Evolutionary conservation across 1,140 invertebrate genomes (phyloP).

Genomic region (Drosophila novamexicana): DNA sequence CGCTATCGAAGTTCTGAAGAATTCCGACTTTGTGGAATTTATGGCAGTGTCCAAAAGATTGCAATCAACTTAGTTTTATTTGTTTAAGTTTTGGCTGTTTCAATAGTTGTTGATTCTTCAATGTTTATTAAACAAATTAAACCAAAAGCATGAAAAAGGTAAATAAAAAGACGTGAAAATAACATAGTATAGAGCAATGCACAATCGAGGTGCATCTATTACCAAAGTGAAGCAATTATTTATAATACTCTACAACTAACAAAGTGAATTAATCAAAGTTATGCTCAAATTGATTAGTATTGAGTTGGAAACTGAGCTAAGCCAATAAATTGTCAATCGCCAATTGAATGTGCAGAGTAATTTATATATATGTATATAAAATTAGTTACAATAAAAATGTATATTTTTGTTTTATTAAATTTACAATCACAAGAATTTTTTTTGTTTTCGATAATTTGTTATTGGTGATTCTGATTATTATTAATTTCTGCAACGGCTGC

Average conservation of each 20-base stretch:
- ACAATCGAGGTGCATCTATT: conserved; percentile 42
- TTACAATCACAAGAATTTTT: conserved; percentile 79
- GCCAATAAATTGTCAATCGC: conserved; percentile 39
- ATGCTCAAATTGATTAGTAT: conserved; percentile 36
- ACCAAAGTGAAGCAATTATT: conserved; percentile 50
- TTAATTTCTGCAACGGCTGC: conserved; percentile 30
- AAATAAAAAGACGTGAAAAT: conserved; percentile 41
- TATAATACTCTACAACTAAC: conserved; percentile 61
- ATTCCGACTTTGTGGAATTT: no score
- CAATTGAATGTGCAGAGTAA: conserved; percentile 34
- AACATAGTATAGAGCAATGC: conserved; percentile 49
- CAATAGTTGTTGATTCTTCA: conserved; percentile 41
- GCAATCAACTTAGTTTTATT: neutral
- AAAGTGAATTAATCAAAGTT: conserved; percentile 46
- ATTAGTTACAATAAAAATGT: conserved; percentile 70
- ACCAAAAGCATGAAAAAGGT: conserved; percentile 50
- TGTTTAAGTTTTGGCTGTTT: neutral
- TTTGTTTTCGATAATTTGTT: conserved; percentile 48
- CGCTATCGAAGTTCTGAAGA: no score
- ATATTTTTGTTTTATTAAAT: conserved; percentile 71
- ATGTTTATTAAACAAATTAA: conserved; percentile 68
- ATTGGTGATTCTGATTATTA: conserved; percentile 43
- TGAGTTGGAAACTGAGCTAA: conserved; percentile 28
- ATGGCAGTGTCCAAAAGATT: neutral
- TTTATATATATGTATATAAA: conserved; percentile 20